These are phyloP conservation scores for Nephrotoma appendiculata DNA, from an alignment of 2,888 invertebrate species.

Conservation along the genomic window DNA sequence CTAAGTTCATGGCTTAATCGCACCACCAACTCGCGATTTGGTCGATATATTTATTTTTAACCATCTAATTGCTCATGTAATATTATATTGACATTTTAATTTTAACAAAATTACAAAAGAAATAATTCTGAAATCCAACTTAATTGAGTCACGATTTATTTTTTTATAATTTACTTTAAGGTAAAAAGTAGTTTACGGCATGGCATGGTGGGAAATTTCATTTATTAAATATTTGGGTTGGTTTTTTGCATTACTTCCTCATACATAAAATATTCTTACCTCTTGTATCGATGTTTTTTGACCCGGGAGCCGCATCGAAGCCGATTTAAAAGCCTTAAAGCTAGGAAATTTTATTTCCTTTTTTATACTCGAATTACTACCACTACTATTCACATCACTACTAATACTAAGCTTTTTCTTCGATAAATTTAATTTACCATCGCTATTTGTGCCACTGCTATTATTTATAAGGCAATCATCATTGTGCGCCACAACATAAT, in stretches of 20 bases:
- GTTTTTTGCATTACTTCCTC: background rate
- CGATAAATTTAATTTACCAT: background rate
- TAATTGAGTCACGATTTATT: background rate
- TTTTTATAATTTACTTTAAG: background rate
- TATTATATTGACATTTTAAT: background rate
- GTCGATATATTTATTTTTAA: background rate
- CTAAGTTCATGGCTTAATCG: background rate
- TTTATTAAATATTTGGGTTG: background rate
- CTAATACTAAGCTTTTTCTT: background rate
- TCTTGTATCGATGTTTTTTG: constrained; percentile 45
- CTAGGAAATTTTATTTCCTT: constrained; percentile 11
- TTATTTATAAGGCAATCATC: background rate
- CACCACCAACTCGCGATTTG: background rate
- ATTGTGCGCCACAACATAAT: background rate
- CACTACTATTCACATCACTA: background rate
- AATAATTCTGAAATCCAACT: background rate
- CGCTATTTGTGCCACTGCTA: background rate
- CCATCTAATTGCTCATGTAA: background rate
- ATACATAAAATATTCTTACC: constrained; percentile 15
- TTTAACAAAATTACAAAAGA: background rate
- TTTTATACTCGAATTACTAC: background rate
- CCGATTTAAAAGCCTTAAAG: constrained; percentile 14
- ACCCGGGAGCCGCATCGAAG: constrained; percentile 19
- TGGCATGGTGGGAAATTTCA: background rate
- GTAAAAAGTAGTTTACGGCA: background rate